A percentile compares a stretch with the other conserved stretches of the same genome.
Evolutionary conservation across 35 echinoderm and acorn worm genomes (phyloP).

Genomic region (Anneissia japonica): DNA sequence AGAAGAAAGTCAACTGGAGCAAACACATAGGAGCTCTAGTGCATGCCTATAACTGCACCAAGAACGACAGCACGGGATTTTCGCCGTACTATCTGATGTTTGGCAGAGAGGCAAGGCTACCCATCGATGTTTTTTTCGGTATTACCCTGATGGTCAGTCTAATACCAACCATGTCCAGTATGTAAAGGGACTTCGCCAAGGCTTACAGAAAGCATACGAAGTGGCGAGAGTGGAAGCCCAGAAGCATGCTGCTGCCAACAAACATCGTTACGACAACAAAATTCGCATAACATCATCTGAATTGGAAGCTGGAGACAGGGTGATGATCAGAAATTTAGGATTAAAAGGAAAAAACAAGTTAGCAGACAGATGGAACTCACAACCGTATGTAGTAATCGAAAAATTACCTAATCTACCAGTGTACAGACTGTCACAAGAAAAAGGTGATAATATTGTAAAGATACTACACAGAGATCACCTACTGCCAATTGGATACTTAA

Average conservation of each 20-base stretch:
- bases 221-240: neutral
- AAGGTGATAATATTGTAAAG: neutral
- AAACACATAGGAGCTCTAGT: conserved; percentile 33
- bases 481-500: conserved; percentile 4
- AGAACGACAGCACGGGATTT: conserved; percentile 35
- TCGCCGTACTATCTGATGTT: conserved; percentile 52
- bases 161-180: conserved; percentile 25
- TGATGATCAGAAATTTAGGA: neutral
- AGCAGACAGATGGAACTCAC: neutral
- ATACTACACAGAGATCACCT: conserved; percentile 28
- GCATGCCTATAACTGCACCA: conserved; percentile 68
- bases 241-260: conserved; percentile 16
- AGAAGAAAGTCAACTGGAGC: conserved; percentile 51
- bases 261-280: conserved; percentile 20
- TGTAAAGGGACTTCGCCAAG: conserved; percentile 1
- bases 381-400: neutral
- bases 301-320: neutral
- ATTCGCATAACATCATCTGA: neutral
- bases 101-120: conserved; percentile 36
- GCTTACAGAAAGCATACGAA: conserved; percentile 26
- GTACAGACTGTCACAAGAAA: neutral
- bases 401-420: conserved; percentile 23
- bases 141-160: conserved; percentile 16
- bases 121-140: conserved; percentile 41
- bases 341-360: conserved; percentile 18